Conservation (phyloP, 2,888 invertebrate genomes). For the Hyalella azteca region DNA sequence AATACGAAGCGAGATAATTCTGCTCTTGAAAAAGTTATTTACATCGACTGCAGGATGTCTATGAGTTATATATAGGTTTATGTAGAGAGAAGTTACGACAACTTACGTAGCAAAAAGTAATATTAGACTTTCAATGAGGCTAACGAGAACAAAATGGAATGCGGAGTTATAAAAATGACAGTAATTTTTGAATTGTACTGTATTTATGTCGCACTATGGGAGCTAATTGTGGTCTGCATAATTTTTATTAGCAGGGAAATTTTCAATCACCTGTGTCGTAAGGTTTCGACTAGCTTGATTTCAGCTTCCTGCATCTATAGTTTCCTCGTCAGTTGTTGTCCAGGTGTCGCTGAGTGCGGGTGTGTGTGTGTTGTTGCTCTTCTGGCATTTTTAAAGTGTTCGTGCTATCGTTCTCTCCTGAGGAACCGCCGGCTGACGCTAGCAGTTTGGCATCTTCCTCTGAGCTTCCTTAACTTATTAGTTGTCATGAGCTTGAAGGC, state of each 20-base stretch:
- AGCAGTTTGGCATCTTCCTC: not conserved
- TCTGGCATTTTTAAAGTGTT: conserved; percentile 12
- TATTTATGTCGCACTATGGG: no score
- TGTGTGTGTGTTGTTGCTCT: not conserved
- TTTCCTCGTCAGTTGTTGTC: conserved; percentile 27
- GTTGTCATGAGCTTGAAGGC: not conserved
- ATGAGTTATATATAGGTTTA: no score
- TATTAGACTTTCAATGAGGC: no score
- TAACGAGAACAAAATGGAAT: no score
- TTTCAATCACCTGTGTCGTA: not conserved
- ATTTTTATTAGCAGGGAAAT: not conserved
- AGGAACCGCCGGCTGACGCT: not conserved
- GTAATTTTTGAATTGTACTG: no score
- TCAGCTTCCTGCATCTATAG: not conserved
- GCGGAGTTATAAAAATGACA: no score
- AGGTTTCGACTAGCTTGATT: not conserved
- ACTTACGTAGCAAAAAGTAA: no score
- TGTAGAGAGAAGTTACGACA: no score
- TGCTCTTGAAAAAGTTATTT: no score
- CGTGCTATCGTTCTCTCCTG: not conserved
- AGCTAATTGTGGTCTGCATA: no score
- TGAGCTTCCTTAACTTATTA: not conserved
- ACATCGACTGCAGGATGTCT: no score
- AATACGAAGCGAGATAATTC: no score
- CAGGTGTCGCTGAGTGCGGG: not conserved